Percentiles rank a stretch among this genome's conserved stretches.
These are phyloP conservation scores for Petrocephalus schoutedeni DNA, from an alignment of 2,797 vertebrate species.

Conservation along the genomic window DNA sequence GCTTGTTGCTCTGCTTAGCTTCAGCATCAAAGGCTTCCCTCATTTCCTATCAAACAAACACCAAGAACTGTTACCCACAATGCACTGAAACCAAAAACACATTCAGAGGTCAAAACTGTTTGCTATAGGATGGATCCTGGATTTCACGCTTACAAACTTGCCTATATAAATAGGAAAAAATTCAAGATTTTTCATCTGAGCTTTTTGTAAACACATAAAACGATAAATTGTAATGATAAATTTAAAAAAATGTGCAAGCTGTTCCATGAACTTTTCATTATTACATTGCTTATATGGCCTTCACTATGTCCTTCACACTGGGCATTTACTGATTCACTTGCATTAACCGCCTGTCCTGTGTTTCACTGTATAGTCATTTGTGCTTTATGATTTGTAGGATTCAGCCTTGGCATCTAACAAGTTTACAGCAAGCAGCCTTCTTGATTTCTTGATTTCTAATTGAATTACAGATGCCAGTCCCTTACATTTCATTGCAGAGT, in stretches of 20 bases:
- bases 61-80: neutral
- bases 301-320: neutral
- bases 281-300: no score
- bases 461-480: neutral
- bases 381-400: neutral
- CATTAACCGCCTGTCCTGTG: neutral
- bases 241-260: neutral
- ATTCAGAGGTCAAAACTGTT: neutral
- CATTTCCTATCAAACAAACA: slow-evolving; percentile 54
- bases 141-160: neutral
- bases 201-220: neutral
- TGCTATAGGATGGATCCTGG: neutral
- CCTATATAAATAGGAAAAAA: neutral
- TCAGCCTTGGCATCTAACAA: neutral
- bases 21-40: slow-evolving; percentile 64
- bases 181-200: neutral
- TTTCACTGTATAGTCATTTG: neutral
- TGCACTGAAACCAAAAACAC: neutral
- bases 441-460: neutral
- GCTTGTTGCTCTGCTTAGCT: slow-evolving; percentile 57
- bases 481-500: neutral
- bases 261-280: neutral
- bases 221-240: neutral
- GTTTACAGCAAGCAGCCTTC: neutral
- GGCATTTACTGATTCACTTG: neutral